Evolutionary conservation across 2,888 invertebrate genomes (phyloP).

Genomic region (Caenorhabditis sinica): DNA sequence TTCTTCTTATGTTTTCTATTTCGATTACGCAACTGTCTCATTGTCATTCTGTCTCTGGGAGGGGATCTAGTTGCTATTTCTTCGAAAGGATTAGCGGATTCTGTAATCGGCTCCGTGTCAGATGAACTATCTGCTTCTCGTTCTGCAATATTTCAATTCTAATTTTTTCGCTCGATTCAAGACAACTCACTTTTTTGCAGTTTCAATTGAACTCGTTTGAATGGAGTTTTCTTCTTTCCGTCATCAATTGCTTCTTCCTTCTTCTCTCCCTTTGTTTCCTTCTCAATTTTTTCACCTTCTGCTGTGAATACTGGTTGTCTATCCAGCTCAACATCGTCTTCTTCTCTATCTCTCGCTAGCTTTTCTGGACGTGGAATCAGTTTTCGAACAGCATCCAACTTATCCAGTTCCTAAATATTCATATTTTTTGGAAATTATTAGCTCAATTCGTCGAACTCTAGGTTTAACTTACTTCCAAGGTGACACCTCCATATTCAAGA

Average conservation of each 20-base stretch:
- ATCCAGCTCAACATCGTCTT: constrained; percentile 67
- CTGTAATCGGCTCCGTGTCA: constrained; percentile 18
- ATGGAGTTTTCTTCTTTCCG: constrained; percentile 41
- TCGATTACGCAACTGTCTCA: constrained; percentile 60
- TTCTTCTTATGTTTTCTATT: constrained; percentile 52
- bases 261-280: constrained; percentile 1
- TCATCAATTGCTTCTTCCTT: neutral
- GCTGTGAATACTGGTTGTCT: constrained; percentile 50
- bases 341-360: constrained; percentile 62
- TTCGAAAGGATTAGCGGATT: constrained; percentile 74
- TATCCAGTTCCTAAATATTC: constrained; percentile 68
- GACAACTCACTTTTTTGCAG: constrained; percentile 37
- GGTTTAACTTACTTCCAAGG: constrained; percentile 62
- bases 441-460: neutral
- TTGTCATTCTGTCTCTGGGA: constrained; percentile 54
- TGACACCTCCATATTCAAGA: constrained; percentile 75
- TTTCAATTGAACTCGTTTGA: constrained; percentile 58
- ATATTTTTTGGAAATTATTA: neutral
- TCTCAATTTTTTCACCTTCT: constrained; percentile 40
- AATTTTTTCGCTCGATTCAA: neutral
- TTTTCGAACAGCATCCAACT: constrained; percentile 68
- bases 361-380: constrained; percentile 66
- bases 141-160: neutral
- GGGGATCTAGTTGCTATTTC: constrained; percentile 74
- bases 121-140: constrained; percentile 5